Conservation (phyloP, 2,113 vertebrate genomes). For the Erythrocercus mccallii region DNA sequence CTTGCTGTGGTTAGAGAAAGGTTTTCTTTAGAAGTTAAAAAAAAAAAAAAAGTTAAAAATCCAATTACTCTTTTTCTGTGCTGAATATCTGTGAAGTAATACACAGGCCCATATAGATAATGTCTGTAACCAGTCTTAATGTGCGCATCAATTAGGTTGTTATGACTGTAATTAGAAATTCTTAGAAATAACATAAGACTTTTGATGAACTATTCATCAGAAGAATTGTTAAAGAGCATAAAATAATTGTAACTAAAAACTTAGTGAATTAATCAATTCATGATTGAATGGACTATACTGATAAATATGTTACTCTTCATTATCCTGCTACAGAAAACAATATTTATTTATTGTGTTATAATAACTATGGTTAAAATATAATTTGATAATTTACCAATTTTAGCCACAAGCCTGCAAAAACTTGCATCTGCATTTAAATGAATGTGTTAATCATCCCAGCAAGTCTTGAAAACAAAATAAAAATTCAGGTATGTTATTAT, state of each 20-base stretch:
- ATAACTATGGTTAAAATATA: neutral
- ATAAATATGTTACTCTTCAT: neutral
- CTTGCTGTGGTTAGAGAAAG: rapidly evolving
- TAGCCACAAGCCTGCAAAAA: neutral
- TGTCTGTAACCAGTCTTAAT: neutral
- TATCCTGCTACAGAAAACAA: neutral
- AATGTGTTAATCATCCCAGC: neutral
- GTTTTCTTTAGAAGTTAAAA: neutral
- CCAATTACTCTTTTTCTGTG: rapidly evolving
- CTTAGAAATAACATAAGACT: neutral
- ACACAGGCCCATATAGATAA: neutral
- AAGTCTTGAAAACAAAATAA: neutral
- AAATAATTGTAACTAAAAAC: neutral
- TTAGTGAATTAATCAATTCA: neutral
- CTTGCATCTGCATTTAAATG: neutral
- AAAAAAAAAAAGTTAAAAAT: neutral
- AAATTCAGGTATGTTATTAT: neutral
- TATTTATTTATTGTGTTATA: neutral
- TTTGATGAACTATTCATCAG: neutral
- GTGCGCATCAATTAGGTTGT: neutral
- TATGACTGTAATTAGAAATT: neutral
- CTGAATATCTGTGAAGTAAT: neutral
- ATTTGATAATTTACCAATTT: neutral
- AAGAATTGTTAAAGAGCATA: neutral
- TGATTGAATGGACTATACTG: neutral